These are phyloP conservation scores for Corythucha ciliata DNA, from an alignment of 2,888 invertebrate genomes.

Conservation along the genomic window DNA sequence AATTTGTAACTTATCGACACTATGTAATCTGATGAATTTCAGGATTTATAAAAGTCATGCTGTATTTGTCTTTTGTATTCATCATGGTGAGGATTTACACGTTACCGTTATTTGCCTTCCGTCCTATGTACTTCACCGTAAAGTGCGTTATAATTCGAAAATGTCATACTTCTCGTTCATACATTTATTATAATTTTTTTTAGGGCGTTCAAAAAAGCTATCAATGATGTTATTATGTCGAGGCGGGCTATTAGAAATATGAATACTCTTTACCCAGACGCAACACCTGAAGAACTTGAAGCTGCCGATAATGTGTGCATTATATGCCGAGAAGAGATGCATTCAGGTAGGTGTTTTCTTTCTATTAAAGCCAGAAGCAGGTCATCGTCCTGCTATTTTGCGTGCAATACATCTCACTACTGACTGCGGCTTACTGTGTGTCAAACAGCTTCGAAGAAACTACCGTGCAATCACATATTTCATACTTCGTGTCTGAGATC, in stretches of 20 bases:
- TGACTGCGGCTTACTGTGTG: too few species aligned
- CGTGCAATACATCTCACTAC: too few species aligned
- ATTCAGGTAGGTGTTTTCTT: constrained; percentile 43
- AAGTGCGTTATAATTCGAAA: constrained; percentile 47
- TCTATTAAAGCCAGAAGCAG: too few species aligned
- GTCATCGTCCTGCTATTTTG: too few species aligned
- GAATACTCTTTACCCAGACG: constrained; percentile 96
- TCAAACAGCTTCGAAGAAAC: constrained; percentile 67
- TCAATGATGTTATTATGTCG: constrained; percentile 93
- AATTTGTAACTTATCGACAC: neutral
- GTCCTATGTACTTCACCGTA: constrained; percentile 99
- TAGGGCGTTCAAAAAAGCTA: constrained; percentile 93
- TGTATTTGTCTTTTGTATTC: constrained; percentile 86
- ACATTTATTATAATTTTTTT: constrained; percentile 20
- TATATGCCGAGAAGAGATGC: constrained; percentile 88
- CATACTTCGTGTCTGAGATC: constrained; percentile 94
- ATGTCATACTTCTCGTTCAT: neutral
- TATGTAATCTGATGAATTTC: constrained; percentile 29
- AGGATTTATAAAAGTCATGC: constrained; percentile 56
- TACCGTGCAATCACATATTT: constrained; percentile 99
- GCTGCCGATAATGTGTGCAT: constrained; percentile 97
- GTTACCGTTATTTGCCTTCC: constrained; percentile 92
- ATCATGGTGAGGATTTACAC: constrained; percentile 97
- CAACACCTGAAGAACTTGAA: constrained; percentile 81
- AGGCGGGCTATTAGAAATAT: constrained; percentile 93